Evolutionary conservation across 2,113 vertebrate genomes (phyloP).

Genomic region (Plestiodon gilberti): DNA sequence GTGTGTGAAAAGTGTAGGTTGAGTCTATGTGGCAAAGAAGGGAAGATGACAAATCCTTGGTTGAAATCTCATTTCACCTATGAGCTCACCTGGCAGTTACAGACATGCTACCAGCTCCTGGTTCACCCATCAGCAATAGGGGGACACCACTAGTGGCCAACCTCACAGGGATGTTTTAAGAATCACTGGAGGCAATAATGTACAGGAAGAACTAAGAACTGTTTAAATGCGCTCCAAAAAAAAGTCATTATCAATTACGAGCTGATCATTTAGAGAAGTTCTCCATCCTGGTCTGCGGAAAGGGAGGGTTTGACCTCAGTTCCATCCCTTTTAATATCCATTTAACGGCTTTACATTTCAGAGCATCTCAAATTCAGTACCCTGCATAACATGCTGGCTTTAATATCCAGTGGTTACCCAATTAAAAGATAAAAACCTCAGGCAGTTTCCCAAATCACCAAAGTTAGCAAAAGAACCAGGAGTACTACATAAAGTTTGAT

Average conservation of each 20-base stretch:
- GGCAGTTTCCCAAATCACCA: background rate
- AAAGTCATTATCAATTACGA: background rate
- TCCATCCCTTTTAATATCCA: background rate
- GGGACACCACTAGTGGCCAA: background rate
- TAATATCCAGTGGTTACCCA: slow-evolving; percentile 8
- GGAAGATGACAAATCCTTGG: too few species aligned
- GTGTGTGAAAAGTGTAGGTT: too few species aligned
- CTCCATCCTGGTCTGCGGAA: background rate
- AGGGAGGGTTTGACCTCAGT: background rate
- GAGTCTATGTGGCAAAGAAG: too few species aligned
- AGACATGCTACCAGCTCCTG: too few species aligned
- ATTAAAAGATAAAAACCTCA: slow-evolving; percentile 21
- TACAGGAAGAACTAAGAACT: background rate
- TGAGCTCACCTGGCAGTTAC: too few species aligned
- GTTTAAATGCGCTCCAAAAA: background rate
- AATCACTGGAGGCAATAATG: background rate
- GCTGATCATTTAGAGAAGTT: background rate
- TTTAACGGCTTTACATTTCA: slow-evolving; percentile 8
- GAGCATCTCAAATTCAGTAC: background rate
- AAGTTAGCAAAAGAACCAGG: background rate
- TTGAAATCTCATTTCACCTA: too few species aligned
- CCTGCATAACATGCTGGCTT: background rate
- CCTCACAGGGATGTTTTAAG: background rate
- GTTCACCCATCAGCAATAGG: too few species aligned
- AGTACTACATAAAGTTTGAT: slow-evolving; percentile 14